phyloP scores from a whole-genome alignment of 2,888 invertebrate genomes.

The Patella caerulea region DNA sequence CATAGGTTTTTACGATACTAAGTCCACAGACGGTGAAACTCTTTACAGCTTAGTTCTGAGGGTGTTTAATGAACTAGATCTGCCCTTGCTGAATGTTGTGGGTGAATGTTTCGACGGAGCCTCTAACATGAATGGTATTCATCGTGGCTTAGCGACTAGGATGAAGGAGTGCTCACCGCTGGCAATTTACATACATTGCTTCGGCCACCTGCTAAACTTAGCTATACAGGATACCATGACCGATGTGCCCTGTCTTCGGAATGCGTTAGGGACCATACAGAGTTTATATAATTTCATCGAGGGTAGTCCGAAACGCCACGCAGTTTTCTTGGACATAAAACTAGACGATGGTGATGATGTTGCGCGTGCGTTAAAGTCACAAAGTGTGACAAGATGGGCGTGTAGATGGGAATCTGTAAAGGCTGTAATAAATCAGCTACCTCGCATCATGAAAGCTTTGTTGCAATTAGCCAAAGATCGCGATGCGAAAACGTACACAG shows the following conservation, averaged over 20 bases:
- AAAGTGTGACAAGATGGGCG: slow-evolving; percentile 6
- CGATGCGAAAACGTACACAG: neutral
- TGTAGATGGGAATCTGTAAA: neutral
- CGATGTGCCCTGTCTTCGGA: neutral
- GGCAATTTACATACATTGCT: neutral
- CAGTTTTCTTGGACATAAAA: neutral
- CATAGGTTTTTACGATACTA: slow-evolving; percentile 1
- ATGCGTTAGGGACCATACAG: slow-evolving; percentile 3
- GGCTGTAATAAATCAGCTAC: neutral
- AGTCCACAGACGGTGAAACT: neutral
- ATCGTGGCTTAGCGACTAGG: neutral
- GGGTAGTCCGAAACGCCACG: slow-evolving; percentile 5
- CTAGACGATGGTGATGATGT: neutral
- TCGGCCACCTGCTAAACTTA: neutral
- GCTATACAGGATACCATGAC: neutral
- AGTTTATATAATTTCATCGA: neutral
- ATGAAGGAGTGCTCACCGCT: slow-evolving; percentile 6
- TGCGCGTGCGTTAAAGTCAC: neutral
- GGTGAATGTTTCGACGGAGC: slow-evolving; percentile 10
- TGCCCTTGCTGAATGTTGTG: neutral
- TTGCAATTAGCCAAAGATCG: neutral
- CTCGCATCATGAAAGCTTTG: neutral
- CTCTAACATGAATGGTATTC: neutral
- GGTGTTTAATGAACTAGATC: neutral
- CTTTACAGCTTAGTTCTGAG: neutral